phyloP scores from a whole-genome alignment of 2,797 vertebrate genomes.

The Tiaroga cobitis region DNA sequence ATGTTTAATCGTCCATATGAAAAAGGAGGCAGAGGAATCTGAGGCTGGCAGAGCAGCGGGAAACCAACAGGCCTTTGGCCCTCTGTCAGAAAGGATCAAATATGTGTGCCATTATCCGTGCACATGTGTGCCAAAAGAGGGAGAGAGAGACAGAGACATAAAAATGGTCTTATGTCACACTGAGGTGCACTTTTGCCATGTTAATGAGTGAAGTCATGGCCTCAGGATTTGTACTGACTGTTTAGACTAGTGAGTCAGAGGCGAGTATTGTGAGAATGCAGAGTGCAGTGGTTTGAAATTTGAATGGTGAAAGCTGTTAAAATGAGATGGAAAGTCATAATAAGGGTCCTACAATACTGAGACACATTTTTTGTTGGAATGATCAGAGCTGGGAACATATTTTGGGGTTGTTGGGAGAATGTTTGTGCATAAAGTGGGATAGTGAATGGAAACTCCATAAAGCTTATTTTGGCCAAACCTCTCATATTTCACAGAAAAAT shows the following conservation, averaged over 20 bases:
- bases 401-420: slow-evolving; percentile 50
- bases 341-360: slow-evolving; percentile 63
- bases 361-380: slow-evolving; percentile 59
- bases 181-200: slow-evolving; percentile 38
- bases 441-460: slow-evolving; percentile 55
- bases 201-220: slow-evolving; percentile 41
- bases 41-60: slow-evolving; percentile 49
- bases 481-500: slow-evolving; percentile 32
- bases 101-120: slow-evolving; percentile 56
- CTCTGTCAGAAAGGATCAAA: slow-evolving; percentile 55
- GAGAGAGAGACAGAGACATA: background rate
- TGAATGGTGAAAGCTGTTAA: slow-evolving; percentile 38
- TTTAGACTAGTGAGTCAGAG: slow-evolving; percentile 58
- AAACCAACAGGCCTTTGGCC: slow-evolving; percentile 55
- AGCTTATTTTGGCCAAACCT: slow-evolving; percentile 49
- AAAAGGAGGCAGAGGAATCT: slow-evolving; percentile 41
- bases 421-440: slow-evolving; percentile 62
- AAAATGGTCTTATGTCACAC: slow-evolving; percentile 27
- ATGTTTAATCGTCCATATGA: slow-evolving; percentile 33
- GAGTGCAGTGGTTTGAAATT: slow-evolving; percentile 22
- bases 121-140: slow-evolving; percentile 48
- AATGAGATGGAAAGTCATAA: slow-evolving; percentile 62
- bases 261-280: slow-evolving; percentile 30
- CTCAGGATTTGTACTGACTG: slow-evolving; percentile 54
- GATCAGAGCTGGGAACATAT: slow-evolving; percentile 59